phyloP scores from a whole-genome alignment of 2,797 vertebrate genomes.

The Rhynchonycteris naso region DNA sequence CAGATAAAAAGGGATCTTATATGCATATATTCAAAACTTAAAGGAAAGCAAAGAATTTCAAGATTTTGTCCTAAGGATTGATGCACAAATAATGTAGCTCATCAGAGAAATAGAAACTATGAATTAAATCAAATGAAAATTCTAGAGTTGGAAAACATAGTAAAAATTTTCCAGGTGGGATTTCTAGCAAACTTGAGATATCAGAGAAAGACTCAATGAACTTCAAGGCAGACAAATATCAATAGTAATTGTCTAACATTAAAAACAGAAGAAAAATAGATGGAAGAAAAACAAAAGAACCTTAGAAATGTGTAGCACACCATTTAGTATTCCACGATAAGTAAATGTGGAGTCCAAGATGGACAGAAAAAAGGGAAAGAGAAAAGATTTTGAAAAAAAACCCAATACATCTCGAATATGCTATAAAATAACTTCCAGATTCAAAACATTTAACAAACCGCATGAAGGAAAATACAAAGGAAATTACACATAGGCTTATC shows the following conservation, averaged over 20 bases:
- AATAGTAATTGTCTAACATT: background rate
- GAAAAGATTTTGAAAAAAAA: background rate
- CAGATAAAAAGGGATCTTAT: background rate
- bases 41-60: background rate
- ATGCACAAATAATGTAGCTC: background rate
- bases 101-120: background rate
- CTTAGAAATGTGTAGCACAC: background rate
- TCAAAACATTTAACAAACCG: background rate
- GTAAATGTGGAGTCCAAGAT: background rate
- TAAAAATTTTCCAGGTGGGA: background rate
- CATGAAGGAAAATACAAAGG: background rate
- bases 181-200: background rate
- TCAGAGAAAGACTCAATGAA: background rate
- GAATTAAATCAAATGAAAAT: background rate
- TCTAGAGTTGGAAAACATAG: background rate
- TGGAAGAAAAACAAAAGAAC: background rate
- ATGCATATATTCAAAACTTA: background rate
- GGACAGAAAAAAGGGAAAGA: background rate
- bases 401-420: background rate
- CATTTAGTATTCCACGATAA: background rate
- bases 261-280: background rate
- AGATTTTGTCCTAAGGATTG: background rate
- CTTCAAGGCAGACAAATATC: background rate
- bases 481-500: background rate
- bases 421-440: background rate